phyloP scores from a whole-genome alignment of 2,797 vertebrate species.

The Ceyx erithaca region DNA sequence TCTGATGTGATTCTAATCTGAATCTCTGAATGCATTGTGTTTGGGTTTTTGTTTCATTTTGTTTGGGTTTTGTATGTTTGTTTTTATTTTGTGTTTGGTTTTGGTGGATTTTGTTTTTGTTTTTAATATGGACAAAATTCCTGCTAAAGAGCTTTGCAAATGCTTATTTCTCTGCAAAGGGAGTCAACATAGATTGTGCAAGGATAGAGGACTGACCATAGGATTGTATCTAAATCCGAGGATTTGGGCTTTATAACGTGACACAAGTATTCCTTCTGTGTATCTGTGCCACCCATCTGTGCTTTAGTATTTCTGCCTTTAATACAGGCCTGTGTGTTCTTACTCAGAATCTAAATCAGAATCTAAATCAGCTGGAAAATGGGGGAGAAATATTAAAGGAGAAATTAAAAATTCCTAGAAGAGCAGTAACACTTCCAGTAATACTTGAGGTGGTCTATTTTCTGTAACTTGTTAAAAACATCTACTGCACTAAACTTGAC shows the following conservation, averaged over 20 bases:
- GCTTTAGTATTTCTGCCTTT: slow-evolving; percentile 14
- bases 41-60: neutral
- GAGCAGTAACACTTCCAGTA: neutral
- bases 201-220: neutral
- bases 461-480: neutral
- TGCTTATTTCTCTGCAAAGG: neutral
- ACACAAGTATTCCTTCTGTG: neutral
- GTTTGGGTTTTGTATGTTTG: neutral
- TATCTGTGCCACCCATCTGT: slow-evolving; percentile 42
- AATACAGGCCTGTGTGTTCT: neutral
- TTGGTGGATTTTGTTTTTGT: neutral
- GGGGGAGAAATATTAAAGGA: neutral
- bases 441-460: neutral
- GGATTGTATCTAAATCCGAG: slow-evolving; percentile 22
- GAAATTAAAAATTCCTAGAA: neutral
- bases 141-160: slow-evolving; percentile 17
- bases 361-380: neutral
- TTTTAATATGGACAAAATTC: neutral
- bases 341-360: no score
- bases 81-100: neutral
- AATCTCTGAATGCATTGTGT: neutral
- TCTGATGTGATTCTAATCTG: neutral
- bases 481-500: neutral
- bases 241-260: neutral
- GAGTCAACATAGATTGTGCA: neutral